Evolutionary conservation across 2,888 invertebrate species (phyloP), one percentile per base, ranked within the genome.

Genomic region (Yponomeuta malinellus): DNA sequence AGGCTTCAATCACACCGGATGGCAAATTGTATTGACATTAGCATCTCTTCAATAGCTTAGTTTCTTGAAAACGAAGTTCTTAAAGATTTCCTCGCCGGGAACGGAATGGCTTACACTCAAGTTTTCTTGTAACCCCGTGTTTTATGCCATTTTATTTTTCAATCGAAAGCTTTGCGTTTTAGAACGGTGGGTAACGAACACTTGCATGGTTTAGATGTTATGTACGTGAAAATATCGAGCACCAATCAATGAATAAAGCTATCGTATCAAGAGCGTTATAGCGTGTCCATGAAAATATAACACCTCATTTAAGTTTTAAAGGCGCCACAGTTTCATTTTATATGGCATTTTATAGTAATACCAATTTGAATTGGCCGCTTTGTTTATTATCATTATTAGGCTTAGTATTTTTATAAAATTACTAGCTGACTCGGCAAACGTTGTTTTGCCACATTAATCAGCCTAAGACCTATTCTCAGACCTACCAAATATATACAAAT

Each of bases 121-220:
- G 15, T 59, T 59, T 59, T 59, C 52, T 59, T 59, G 52, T 59
- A 59, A 59, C 52, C 52, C 15, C 15, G 52, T 59, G 52, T 59
- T 59, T 59, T 12, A 1, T 59, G 15, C 23, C 64, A 31, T 64
- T 23, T 64, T 64, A 64, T 31, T 82, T 82, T 84, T 83, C 83
- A 78, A 83, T 83, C 85, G 86, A 88, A 85, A 78, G 78, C 74
- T 72, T 43, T 64, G 63, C 65, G 10, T 48, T 65, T 5, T 70
- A 43, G 33, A 31, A 15, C 10, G 48, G 43, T 48, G 52, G 43
- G 70, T 43, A 68, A 52, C 48, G 9, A 70, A 6, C 31, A 70
- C 15, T 70, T 64, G 64, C 64, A 64, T 64, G 31, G 29, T 59
- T 15, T 15, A 43, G 43, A 59, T 59, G 15, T 59, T 59, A 15